phyloP scores from a whole-genome alignment of 2,888 invertebrate species.

The Dynastes maya region DNA sequence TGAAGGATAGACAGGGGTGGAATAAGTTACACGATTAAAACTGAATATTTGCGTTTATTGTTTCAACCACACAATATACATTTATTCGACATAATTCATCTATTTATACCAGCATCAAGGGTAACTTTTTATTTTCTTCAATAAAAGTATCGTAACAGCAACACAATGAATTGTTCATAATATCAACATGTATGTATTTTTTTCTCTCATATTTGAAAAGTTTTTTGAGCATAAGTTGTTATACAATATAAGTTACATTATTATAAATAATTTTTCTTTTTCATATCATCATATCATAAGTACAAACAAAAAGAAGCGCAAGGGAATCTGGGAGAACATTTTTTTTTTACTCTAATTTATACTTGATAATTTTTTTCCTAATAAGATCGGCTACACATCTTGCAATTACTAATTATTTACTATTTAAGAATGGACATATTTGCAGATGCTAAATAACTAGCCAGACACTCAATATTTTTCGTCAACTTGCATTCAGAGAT shows the following conservation, averaged over 20 bases:
- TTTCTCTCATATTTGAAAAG: conserved; percentile 19
- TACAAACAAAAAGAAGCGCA: conserved; percentile 47
- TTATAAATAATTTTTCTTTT: conserved; percentile 32
- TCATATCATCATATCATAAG: conserved; percentile 34
- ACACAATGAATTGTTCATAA: conserved; percentile 56
- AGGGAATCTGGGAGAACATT: conserved; percentile 62
- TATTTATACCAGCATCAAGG: conserved; percentile 66
- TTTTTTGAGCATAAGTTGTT: conserved; percentile 58
- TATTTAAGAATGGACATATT: conserved; percentile 64
- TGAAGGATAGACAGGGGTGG: too few species aligned
- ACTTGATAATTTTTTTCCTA: conserved; percentile 62
- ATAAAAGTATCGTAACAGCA: conserved; percentile 59
- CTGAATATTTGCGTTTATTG: conserved; percentile 67
- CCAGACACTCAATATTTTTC: conserved; percentile 62
- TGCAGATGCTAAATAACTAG: conserved; percentile 65
- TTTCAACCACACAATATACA: conserved; percentile 68
- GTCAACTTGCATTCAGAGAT: conserved; percentile 63
- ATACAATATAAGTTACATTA: conserved; percentile 53
- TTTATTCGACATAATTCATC: conserved; percentile 66
- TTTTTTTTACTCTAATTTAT: conserved; percentile 60
- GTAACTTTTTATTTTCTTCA: conserved; percentile 55
- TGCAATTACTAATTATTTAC: conserved; percentile 63
- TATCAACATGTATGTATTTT: conserved; percentile 47
- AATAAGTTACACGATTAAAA: conserved; percentile 58
- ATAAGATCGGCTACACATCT: conserved; percentile 67